Evolutionary conservation across 2,113 vertebrate genomes (phyloP).

Genomic region (Psammodynastes pulverulentus): DNA sequence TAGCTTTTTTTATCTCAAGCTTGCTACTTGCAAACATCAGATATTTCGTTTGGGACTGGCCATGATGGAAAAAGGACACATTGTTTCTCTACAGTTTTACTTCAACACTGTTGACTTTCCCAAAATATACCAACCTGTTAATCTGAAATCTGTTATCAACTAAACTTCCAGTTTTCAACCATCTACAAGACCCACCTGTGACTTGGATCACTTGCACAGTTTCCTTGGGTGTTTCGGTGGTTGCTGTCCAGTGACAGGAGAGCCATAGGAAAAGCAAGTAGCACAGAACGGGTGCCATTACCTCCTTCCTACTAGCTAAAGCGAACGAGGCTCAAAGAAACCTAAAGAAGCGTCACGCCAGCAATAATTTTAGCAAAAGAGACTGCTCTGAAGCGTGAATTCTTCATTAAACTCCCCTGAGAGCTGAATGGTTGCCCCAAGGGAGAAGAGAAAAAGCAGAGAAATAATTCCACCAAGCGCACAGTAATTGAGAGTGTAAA

Average conservation of each 20-base stretch:
- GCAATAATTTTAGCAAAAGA: neutral
- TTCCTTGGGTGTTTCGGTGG: neutral
- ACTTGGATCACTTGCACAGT: neutral
- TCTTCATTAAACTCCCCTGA: neutral
- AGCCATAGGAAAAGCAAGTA: neutral
- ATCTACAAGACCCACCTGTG: slow-evolving; percentile 4
- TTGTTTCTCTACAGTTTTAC: neutral
- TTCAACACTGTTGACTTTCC: neutral
- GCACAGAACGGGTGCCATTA: neutral
- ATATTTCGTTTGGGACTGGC: neutral
- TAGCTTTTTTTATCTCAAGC: neutral
- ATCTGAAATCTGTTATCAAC: neutral
- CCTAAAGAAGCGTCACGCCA: neutral
- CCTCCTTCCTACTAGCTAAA: neutral
- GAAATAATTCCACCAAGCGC: neutral
- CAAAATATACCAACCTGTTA: neutral
- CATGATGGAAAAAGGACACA: no score
- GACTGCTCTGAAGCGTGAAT: slow-evolving; percentile 1
- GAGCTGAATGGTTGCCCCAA: neutral
- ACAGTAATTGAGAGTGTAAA: neutral
- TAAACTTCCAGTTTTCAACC: neutral
- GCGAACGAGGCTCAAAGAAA: neutral
- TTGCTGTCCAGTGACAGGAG: neutral
- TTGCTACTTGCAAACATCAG: neutral
- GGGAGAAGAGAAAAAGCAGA: neutral